These are phyloP conservation scores for Hyperoplus immaculatus DNA, from an alignment of 2,797 vertebrate genomes.

Conservation along the genomic window DNA sequence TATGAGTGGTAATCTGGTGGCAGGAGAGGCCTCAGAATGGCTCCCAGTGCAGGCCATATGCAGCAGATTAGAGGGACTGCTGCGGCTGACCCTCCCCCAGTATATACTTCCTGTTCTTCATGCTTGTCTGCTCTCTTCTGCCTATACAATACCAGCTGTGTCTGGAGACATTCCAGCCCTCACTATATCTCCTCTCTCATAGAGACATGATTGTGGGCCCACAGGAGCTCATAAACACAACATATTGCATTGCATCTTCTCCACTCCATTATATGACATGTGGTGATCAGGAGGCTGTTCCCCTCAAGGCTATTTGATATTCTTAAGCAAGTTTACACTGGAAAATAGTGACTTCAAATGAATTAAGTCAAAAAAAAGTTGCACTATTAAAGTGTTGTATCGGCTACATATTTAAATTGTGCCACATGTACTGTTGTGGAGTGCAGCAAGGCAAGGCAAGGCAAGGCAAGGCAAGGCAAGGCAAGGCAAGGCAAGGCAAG, in stretches of 20 bases:
- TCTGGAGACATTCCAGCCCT: constrained; percentile 76
- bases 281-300: constrained; percentile 36
- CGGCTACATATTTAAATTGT: neutral
- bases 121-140: constrained; percentile 74
- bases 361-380: neutral
- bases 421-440: neutral
- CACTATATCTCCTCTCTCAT: constrained; percentile 49
- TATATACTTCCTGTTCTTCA: constrained; percentile 79
- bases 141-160: constrained; percentile 79
- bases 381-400: neutral
- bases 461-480: too few relatives aligned
- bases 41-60: constrained; percentile 46
- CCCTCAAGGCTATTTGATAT: constrained; percentile 3
- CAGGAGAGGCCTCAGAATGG: constrained; percentile 48
- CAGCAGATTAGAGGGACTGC: constrained; percentile 42
- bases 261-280: constrained; percentile 23
- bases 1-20: constrained; percentile 66
- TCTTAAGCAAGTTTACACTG: neutral
- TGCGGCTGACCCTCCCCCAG: constrained; percentile 69
- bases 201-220: constrained; percentile 45
- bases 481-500: too few relatives aligned
- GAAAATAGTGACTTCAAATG: neutral
- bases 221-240: constrained; percentile 21
- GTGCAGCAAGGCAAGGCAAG: too few relatives aligned
- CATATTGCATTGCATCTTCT: constrained; percentile 7